Base-by-base conservation (phyloP, 2,113 vertebrate genomes). In the Capricornis sumatraensis region DNA sequence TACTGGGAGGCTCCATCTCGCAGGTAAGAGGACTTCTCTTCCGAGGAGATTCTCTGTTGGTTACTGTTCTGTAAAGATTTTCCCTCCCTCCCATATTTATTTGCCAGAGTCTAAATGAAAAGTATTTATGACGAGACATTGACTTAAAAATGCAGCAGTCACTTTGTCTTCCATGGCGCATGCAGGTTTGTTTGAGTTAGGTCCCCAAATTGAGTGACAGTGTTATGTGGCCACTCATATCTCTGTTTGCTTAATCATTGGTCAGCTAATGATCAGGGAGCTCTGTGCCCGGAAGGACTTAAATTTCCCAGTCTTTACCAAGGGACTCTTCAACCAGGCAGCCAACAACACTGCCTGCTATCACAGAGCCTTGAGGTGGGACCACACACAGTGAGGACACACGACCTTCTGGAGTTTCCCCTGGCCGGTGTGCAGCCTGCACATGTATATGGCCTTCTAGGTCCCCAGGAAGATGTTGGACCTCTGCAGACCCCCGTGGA, bases 1-100 rank as follows among this genome's bases (percentile, higher is more conserved):
- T 99, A 98, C 99, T 99, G 98, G 99, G 99, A 95, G 99, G 99
- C 97, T 99, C 99, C 50, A 99, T 99, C 97, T 99, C 99, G 96
- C 99, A 99, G 99, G 99, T 99, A 98, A 98, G 98, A 95, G 33
- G 81, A 28, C 23, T 71, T 89, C 60, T 88, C 30, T 90, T 85
- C 53, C 17, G 45, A 8, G 13, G 36, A 91, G 33, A 95, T 85
- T 91, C 81, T 33, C 76, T 94, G 10, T 50, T 83, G 60, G 91
- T 30, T 60, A 25, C 81, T 76, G 33, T 6, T 95, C 47, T 74
- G 14, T 79, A 28, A 96, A 83, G 52, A 3, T 87, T 89, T 90
- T 67, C 6, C 28, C 28, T 91, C 30, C 40, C 91, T 58, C 50
- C 95, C 36, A 25, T 36, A 36, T 43, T 90, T 50, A 84, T 89